These are phyloP conservation scores for Cariama cristata DNA, from an alignment of 2,113 vertebrate genomes.

Conservation along the genomic window DNA sequence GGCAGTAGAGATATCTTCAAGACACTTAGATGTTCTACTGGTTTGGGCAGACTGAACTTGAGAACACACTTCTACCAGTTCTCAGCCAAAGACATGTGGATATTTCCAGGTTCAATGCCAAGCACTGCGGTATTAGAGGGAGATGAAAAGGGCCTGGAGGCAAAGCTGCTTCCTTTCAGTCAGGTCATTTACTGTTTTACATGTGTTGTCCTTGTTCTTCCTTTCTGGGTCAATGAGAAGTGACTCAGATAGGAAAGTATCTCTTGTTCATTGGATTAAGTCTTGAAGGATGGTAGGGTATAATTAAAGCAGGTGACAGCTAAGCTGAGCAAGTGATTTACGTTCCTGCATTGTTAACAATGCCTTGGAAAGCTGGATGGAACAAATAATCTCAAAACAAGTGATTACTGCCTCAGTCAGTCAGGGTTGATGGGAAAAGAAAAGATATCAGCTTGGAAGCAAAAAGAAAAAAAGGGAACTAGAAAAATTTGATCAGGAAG, in stretches of 20 bases:
- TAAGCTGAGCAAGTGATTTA: background rate
- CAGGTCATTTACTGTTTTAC: background rate
- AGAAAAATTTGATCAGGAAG: background rate
- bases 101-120: background rate
- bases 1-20: background rate
- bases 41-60: background rate
- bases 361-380: conserved; percentile 4
- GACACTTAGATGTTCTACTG: background rate
- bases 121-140: background rate
- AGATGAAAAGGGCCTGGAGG: background rate
- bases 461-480: background rate
- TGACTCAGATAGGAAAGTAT: conserved; percentile 14
- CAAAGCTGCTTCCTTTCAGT: background rate
- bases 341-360: background rate
- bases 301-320: conserved; percentile 34
- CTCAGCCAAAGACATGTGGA: background rate
- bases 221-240: background rate
- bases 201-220: background rate
- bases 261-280: background rate
- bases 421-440: background rate
- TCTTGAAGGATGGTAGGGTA: background rate
- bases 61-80: background rate
- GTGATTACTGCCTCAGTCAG: background rate
- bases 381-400: background rate
- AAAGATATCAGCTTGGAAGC: background rate